A percentile compares a stretch with the other conserved stretches of the same genome.
Conservation (phyloP, 2,797 vertebrate genomes). For the Aeoliscus strigatus region DNA sequence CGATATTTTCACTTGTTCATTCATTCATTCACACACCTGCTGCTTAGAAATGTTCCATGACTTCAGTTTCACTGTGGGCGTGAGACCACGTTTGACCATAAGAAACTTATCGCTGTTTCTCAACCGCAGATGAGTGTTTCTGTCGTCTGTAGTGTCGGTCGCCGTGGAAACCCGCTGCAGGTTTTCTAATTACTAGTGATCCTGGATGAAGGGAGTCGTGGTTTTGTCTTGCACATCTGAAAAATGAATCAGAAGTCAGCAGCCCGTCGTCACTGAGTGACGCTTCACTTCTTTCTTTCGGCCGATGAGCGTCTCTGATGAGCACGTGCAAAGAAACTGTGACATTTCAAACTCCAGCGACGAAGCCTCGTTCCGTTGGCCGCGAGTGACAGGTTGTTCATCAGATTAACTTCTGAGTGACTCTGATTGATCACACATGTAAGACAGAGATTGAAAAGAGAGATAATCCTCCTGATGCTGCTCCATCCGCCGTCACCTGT, state of each 20-base stretch:
- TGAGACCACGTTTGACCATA: conserved; percentile 31
- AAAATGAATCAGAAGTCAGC: conserved; percentile 31
- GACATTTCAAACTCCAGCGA: too few relatives aligned
- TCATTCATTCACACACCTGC: conserved; percentile 21
- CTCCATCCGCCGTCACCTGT: conserved; percentile 17
- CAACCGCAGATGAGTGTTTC: conserved; percentile 1
- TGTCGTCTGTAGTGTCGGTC: conserved; percentile 4
- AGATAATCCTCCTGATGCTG: conserved; percentile 40
- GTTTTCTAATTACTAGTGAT: conserved; percentile 20
- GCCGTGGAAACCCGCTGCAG: conserved; percentile 1
- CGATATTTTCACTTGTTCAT: too few relatives aligned
- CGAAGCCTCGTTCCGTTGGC: conserved; percentile 14
- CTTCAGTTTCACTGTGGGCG: conserved; percentile 48
- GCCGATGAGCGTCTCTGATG: too few relatives aligned
- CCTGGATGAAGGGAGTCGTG: conserved; percentile 23
- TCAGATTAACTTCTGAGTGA: conserved; percentile 27
- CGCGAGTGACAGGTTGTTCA: conserved; percentile 22
- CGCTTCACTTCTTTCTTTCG: conserved; percentile 11
- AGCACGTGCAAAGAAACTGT: too few relatives aligned
- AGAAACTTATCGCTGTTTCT: conserved; percentile 3
- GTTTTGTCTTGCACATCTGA: conserved; percentile 42
- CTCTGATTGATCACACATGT: conserved; percentile 38
- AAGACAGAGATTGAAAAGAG: too few relatives aligned
- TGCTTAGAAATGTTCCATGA: conserved; percentile 34
- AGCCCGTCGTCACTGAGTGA: conserved; percentile 16